phyloP scores from a whole-genome alignment of 2,113 vertebrate genomes.

The Riparia riparia region DNA sequence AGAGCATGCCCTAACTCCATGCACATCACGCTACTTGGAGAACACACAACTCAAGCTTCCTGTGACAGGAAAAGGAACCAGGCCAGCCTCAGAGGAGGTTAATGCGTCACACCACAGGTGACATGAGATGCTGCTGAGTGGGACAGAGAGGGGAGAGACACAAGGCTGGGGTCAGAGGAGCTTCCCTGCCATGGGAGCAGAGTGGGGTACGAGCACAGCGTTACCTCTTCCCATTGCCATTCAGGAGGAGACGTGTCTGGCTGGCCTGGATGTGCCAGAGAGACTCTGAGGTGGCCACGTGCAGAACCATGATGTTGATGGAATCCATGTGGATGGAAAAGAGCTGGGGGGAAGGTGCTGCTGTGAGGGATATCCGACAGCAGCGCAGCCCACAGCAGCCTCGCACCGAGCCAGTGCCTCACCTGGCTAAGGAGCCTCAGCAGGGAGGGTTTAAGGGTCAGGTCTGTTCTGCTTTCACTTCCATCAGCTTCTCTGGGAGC shows the following conservation, averaged over 20 bases:
- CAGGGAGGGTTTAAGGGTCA: constrained; percentile 79
- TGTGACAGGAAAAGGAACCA: not conserved
- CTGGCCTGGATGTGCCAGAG: constrained; percentile 94
- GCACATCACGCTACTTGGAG: not conserved
- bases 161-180: not conserved
- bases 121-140: not conserved
- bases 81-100: not conserved
- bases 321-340: constrained; percentile 91
- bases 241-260: constrained; percentile 85
- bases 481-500: not conserved
- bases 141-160: not conserved
- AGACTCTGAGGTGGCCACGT: constrained; percentile 89
- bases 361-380: not conserved
- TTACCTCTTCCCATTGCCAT: constrained; percentile 86
- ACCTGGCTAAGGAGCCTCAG: constrained; percentile 91
- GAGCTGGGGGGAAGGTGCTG: constrained; percentile 74
- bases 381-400: not conserved
- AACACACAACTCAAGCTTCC: not conserved
- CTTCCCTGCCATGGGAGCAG: not conserved
- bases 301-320: constrained; percentile 94
- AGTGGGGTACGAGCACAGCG: rapidly evolving
- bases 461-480: constrained; percentile 48
- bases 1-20: not conserved
- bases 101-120: not conserved
- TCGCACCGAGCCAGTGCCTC: not conserved